Evolutionary conservation across 1,140 invertebrate genomes (phyloP).

Genomic region (Scaptomyza pallida): DNA sequence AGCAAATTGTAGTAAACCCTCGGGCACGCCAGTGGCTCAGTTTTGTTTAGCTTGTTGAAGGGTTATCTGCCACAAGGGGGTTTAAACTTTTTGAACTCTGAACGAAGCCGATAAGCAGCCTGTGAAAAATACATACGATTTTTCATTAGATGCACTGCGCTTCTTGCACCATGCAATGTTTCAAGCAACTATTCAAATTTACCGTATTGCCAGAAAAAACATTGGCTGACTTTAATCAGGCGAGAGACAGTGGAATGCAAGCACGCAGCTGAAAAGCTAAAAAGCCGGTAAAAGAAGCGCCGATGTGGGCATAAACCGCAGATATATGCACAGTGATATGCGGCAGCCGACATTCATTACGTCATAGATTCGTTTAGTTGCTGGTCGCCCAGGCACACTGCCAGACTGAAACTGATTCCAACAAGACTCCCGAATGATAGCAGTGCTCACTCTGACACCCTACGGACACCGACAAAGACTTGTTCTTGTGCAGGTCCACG

Average conservation of each 20-base stretch:
- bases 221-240: slow-evolving; percentile 25
- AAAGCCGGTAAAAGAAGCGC: slow-evolving; percentile 42
- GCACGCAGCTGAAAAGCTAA: not conserved
- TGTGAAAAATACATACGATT: slow-evolving; percentile 30
- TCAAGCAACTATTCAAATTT: slow-evolving; percentile 50
- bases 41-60: slow-evolving; percentile 29
- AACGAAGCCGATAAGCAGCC: slow-evolving; percentile 35
- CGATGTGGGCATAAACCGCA: slow-evolving; percentile 61
- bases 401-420: slow-evolving; percentile 20
- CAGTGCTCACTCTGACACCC: slow-evolving; percentile 14
- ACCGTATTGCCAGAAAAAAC: slow-evolving; percentile 7
- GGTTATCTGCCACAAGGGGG: slow-evolving; percentile 14
- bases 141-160: slow-evolving; percentile 5
- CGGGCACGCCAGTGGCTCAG: slow-evolving; percentile 7
- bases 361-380: slow-evolving; percentile 72
- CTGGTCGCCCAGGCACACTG: slow-evolving; percentile 16
- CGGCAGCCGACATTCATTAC: slow-evolving; percentile 72
- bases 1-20: slow-evolving; percentile 47
- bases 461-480: not conserved
- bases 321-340: slow-evolving; percentile 70
- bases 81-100: slow-evolving; percentile 22
- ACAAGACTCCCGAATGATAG: slow-evolving; percentile 28
- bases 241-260: not conserved
- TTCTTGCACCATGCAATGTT: slow-evolving; percentile 17
- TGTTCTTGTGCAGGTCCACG: not conserved